Conservation (phyloP, 2,888 invertebrate species). For the Chloroclysta siterata region DNA sequence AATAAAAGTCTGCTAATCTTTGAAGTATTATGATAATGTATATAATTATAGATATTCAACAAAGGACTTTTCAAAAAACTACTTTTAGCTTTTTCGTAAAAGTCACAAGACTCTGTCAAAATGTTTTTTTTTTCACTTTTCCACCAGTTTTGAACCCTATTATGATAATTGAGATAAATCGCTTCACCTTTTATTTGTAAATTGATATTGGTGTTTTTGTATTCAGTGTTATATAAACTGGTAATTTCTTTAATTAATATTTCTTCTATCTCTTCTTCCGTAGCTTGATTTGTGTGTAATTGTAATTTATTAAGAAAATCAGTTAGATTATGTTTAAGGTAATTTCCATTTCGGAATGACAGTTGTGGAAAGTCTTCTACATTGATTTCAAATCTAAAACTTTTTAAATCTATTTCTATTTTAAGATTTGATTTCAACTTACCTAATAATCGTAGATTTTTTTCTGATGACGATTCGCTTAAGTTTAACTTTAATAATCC, state of each 20-base stretch:
- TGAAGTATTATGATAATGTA: background rate
- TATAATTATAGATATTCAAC: slow-evolving; percentile 8
- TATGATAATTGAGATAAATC: slow-evolving; percentile 43
- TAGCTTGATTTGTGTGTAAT: slow-evolving; percentile 46
- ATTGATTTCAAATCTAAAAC: slow-evolving; percentile 12
- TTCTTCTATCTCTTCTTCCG: slow-evolving; percentile 42
- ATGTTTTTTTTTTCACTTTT: slow-evolving; percentile 27
- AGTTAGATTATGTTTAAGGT: slow-evolving; percentile 1
- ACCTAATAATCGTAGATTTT: background rate
- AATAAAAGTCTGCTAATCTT: background rate
- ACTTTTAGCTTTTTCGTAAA: slow-evolving; percentile 27
- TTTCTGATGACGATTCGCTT: slow-evolving; percentile 4
- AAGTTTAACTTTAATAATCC: slow-evolving; percentile 14
- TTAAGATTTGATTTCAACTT: background rate
- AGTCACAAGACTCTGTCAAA: slow-evolving; percentile 36
- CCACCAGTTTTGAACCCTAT: slow-evolving; percentile 46
- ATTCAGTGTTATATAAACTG: slow-evolving; percentile 5
- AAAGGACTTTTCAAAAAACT: slow-evolving; percentile 26
- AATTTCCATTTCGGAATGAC: background rate
- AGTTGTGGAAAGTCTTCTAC: slow-evolving; percentile 22
- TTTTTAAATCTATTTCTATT: background rate
- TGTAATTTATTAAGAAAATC: slow-evolving; percentile 28
- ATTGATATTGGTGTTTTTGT: slow-evolving; percentile 1
- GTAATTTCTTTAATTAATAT: slow-evolving; percentile 41
- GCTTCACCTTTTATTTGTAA: slow-evolving; percentile 36